Conservation (phyloP, 1,140 invertebrate genomes). For the Meloidogyne exigua region DNA sequence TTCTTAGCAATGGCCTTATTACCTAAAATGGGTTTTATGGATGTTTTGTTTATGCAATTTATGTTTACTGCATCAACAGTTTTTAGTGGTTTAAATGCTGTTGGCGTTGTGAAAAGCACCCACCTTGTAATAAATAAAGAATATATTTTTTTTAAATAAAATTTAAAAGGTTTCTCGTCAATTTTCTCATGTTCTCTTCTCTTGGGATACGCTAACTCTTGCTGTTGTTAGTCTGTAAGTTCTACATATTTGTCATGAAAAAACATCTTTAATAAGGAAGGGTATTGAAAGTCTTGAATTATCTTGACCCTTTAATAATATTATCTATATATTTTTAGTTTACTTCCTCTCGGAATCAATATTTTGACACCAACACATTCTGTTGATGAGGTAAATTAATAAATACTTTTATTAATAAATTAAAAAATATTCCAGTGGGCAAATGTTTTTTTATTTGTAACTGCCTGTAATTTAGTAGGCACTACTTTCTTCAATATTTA, state of each 20-base stretch:
- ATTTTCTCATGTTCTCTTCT: background rate
- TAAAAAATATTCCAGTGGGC: background rate
- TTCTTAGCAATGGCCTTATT: slow-evolving; percentile 47
- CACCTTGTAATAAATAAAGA: slow-evolving; percentile 44
- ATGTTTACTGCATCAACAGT: slow-evolving; percentile 47
- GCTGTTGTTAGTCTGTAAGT: background rate
- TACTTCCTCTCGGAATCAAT: background rate
- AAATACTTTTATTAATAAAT: background rate
- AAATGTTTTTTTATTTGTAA: background rate
- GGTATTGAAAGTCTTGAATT: too few relatives aligned
- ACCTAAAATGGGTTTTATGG: slow-evolving; percentile 22
- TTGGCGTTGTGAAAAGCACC: slow-evolving; percentile 49
- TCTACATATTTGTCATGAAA: too few relatives aligned
- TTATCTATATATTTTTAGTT: background rate
- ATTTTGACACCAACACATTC: slow-evolving; percentile 1
- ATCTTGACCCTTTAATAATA: too few relatives aligned
- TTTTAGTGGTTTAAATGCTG: slow-evolving; percentile 51
- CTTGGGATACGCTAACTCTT: background rate
- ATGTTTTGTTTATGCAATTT: slow-evolving; percentile 35
- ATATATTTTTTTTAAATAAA: background rate
- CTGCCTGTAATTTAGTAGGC: background rate
- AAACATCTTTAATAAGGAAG: too few relatives aligned
- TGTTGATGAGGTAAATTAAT: background rate
- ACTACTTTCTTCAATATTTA: slow-evolving; percentile 5
- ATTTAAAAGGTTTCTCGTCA: background rate